These are phyloP conservation scores for Camptogramma bilineatum DNA, from an alignment of 2,888 invertebrate species.

Conservation along the genomic window DNA sequence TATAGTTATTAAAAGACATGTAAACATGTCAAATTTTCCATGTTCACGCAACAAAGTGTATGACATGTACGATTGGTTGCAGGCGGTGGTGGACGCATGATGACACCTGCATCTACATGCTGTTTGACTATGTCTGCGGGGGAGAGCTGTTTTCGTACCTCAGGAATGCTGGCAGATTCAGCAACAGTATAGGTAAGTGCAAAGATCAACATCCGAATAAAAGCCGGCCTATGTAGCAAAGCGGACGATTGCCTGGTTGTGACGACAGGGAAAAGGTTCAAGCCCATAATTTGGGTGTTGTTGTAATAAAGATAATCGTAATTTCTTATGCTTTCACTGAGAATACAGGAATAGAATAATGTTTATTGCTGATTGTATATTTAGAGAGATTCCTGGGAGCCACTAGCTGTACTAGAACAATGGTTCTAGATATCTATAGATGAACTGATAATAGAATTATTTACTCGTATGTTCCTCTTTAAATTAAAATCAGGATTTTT, in stretches of 20 bases:
- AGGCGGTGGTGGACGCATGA: constrained; percentile 97
- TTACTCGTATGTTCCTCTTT: background rate
- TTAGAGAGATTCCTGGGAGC: background rate
- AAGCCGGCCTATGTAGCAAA: background rate
- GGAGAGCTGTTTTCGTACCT: constrained; percentile 98
- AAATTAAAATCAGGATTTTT: background rate
- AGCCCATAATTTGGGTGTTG: background rate
- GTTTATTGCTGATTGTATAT: background rate
- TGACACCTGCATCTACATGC: constrained; percentile 96
- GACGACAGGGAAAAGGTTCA: background rate
- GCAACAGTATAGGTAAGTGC: constrained; percentile 89
- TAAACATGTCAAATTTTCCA: constrained; percentile 26
- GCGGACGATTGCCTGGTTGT: background rate
- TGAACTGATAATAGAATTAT: background rate
- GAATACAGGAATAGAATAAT: background rate
- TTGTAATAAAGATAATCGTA: background rate
- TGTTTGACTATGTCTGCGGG: constrained; percentile 98
- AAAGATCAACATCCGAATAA: background rate
- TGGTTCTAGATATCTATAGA: background rate
- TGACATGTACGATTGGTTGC: constrained; percentile 51
- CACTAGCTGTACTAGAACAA: background rate
- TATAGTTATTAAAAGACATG: constrained; percentile 7
- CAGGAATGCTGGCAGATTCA: constrained; percentile 95
- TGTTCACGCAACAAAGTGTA: constrained; percentile 26
- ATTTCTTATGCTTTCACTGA: background rate